phyloP scores from a whole-genome alignment of 2,888 invertebrate species.

The Silvanus unidentatus region DNA sequence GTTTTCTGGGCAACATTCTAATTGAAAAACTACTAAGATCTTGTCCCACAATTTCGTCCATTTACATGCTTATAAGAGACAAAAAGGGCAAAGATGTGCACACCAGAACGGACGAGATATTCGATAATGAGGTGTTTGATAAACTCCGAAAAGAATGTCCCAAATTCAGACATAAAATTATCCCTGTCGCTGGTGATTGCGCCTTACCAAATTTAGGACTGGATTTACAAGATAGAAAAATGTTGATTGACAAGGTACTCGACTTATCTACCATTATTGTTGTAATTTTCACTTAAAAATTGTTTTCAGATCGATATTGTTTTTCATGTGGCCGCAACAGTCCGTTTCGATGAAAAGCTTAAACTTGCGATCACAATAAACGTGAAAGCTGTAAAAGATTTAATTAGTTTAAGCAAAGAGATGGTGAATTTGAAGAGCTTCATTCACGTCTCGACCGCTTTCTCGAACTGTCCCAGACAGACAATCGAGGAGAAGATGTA shows the following conservation, averaged over 20 bases:
- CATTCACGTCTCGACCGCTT: slow-evolving; percentile 57
- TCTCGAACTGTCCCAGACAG: slow-evolving; percentile 47
- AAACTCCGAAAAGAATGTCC: slow-evolving; percentile 52
- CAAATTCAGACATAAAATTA: slow-evolving; percentile 57
- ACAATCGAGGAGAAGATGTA: slow-evolving; percentile 53
- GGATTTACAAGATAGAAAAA: slow-evolving; percentile 51
- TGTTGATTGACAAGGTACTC: slow-evolving; percentile 48
- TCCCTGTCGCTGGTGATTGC: slow-evolving; percentile 55
- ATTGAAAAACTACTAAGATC: slow-evolving; percentile 56
- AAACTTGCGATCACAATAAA: slow-evolving; percentile 69
- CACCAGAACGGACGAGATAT: slow-evolving; percentile 60
- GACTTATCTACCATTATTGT: neutral
- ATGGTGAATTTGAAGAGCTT: slow-evolving; percentile 58
- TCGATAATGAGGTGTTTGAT: slow-evolving; percentile 60
- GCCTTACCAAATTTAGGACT: slow-evolving; percentile 56
- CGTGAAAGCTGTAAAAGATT: slow-evolving; percentile 61
- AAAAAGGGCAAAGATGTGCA: slow-evolving; percentile 60
- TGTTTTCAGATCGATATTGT: slow-evolving; percentile 44
- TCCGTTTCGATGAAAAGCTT: slow-evolving; percentile 68
- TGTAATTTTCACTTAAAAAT: neutral
- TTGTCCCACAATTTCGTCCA: slow-evolving; percentile 50
- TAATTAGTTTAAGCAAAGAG: slow-evolving; percentile 59
- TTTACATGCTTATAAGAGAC: slow-evolving; percentile 53
- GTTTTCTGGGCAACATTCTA: slow-evolving; percentile 52
- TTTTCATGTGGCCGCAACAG: slow-evolving; percentile 56